Conservation (phyloP, 2,113 vertebrate species). For the Notarius quadriscutis region DNA sequence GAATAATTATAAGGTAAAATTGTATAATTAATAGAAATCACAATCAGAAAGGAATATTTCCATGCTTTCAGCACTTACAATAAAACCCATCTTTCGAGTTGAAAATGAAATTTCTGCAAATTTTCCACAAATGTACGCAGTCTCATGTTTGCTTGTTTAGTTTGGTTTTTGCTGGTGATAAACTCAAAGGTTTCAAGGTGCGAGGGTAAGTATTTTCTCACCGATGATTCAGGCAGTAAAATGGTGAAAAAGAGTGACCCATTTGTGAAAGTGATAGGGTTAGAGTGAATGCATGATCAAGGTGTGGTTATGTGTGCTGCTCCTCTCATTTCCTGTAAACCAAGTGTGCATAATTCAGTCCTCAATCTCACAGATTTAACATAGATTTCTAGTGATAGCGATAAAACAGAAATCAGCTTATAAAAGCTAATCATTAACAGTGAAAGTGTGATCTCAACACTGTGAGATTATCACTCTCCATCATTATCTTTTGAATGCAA, state of each 20-base stretch:
- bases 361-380: neutral
- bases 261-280: neutral
- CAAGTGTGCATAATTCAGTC: neutral
- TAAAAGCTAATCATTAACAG: neutral
- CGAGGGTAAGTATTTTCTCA: neutral
- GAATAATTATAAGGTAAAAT: neutral
- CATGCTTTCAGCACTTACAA: neutral
- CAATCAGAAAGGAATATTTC: neutral
- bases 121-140: neutral
- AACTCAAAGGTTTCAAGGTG: neutral
- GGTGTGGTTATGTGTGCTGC: slow-evolving; percentile 2
- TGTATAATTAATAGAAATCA: neutral
- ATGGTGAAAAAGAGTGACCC: neutral
- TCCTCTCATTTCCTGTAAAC: neutral
- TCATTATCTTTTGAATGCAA: neutral
- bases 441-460: neutral
- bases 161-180: too few relatives aligned
- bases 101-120: neutral
- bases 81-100: neutral
- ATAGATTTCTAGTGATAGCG: neutral
- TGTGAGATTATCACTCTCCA: neutral
- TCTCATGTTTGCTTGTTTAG: too few relatives aligned
- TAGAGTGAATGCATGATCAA: neutral
- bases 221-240: neutral
- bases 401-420: neutral